Percentiles rank a stretch among this genome's conserved stretches.
Conservation (phyloP, 2,797 vertebrate species). For the Alosa sapidissima region DNA sequence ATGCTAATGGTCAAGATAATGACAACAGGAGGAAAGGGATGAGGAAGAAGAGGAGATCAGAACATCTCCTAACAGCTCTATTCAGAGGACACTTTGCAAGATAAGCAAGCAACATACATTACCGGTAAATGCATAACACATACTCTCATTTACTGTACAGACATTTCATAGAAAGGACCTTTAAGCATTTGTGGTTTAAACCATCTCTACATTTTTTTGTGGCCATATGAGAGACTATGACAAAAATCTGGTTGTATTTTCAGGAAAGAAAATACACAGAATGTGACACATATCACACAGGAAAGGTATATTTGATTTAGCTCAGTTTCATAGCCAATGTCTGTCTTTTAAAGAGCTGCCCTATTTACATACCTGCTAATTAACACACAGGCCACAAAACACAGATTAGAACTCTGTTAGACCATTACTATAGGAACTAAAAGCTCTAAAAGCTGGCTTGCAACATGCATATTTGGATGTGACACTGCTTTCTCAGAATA, state of each 20-base stretch:
- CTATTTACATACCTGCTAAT: background rate
- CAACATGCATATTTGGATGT: background rate
- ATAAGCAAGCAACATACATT: background rate
- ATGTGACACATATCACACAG: background rate
- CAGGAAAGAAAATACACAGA: background rate
- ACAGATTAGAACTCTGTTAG: background rate
- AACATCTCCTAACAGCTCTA: slow-evolving; percentile 1
- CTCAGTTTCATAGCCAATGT: background rate
- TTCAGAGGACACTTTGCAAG: background rate
- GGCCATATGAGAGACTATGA: background rate
- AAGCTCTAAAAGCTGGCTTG: background rate
- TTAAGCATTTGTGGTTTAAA: background rate
- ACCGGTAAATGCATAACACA: background rate
- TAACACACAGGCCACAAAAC: background rate
- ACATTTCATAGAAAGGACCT: background rate
- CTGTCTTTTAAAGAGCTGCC: background rate
- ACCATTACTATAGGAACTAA: background rate
- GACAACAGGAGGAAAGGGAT: background rate
- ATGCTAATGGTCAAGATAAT: background rate
- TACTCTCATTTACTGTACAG: background rate
- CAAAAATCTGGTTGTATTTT: too few relatives aligned
- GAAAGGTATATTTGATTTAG: background rate
- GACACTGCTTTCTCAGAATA: background rate
- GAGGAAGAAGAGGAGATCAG: background rate
- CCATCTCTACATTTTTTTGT: background rate